A percentile compares a stretch with the other conserved stretches of the same genome.
Evolutionary conservation across 2,888 invertebrate species (phyloP).

Genomic region (Hololepta plana): DNA sequence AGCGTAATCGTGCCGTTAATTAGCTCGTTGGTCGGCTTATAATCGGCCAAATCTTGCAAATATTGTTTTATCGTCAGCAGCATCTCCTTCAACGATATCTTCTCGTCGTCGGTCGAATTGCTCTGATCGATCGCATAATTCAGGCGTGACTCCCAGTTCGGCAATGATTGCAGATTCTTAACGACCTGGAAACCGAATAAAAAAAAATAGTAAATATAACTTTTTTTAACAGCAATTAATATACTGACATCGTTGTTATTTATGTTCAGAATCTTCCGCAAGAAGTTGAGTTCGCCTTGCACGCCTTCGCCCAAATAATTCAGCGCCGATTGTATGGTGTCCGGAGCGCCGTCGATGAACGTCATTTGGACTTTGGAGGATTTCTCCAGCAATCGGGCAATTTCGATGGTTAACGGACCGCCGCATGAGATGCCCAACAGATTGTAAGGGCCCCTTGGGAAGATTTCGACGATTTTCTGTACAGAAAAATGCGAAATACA

Average conservation of each 20-base stretch:
- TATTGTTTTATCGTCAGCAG: conserved; percentile 16
- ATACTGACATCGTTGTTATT: conserved; percentile 19
- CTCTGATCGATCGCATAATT: conserved; percentile 14
- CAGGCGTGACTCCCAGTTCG: conserved; percentile 17
- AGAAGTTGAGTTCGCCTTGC: conserved; percentile 32
- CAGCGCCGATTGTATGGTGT: conserved; percentile 39
- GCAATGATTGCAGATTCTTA: conserved; percentile 14
- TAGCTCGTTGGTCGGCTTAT: conserved; percentile 15
- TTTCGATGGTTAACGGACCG: conserved; percentile 58
- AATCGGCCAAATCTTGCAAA: conserved; percentile 14
- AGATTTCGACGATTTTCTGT: conserved; percentile 41
- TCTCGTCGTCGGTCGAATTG: conserved; percentile 13
- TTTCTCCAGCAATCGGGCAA: conserved; percentile 54
- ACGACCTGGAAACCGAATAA: conserved; percentile 14
- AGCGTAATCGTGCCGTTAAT: conserved; percentile 19
- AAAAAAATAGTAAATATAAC: background rate
- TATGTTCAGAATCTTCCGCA: conserved; percentile 36
- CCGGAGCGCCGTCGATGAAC: conserved; percentile 70
- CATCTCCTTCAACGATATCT: conserved; percentile 13
- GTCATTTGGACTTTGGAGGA: conserved; percentile 39
- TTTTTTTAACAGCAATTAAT: background rate
- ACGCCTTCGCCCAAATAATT: conserved; percentile 26
- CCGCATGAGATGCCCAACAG: conserved; percentile 85
- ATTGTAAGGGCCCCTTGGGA: conserved; percentile 45
- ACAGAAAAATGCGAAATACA: conserved; percentile 13